A percentile compares a stretch with the other conserved stretches of the same genome.
phyloP scores from a whole-genome alignment of 2,888 invertebrate genomes.

The Seira musarum region DNA sequence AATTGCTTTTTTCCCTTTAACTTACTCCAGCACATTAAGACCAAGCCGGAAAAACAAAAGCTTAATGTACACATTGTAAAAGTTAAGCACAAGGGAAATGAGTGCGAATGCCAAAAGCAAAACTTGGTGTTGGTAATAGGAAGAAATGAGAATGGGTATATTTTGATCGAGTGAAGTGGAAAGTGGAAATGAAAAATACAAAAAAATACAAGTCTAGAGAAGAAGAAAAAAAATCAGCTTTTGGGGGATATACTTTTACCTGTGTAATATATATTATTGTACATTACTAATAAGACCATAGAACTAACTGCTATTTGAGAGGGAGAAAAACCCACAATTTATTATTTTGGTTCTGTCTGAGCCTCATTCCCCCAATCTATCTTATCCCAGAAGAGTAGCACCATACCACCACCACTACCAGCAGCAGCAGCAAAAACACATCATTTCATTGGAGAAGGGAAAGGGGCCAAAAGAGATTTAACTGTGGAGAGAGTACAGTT shows the following conservation, averaged over 20 bases:
- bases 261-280: conserved; percentile 1
- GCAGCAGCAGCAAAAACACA: neutral
- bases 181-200: conserved; percentile 7
- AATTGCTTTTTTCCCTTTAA: conserved; percentile 32
- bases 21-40: neutral
- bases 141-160: conserved; percentile 7
- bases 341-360: conserved; percentile 63
- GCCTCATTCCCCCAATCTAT: conserved; percentile 63
- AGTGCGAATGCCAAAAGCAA: conserved; percentile 57
- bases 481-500: conserved; percentile 43
- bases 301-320: conserved; percentile 53
- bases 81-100: conserved; percentile 53
- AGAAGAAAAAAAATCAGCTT: neutral
- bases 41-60: conserved; percentile 21
- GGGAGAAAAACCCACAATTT: conserved; percentile 67
- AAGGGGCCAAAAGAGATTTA: conserved; percentile 24
- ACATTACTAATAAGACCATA: conserved; percentile 50
- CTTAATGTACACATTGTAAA: conserved; percentile 46
- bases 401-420: neutral
- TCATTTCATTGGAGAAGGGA: neutral
- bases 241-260: neutral
- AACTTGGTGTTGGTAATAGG: conserved; percentile 4
- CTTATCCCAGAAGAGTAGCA: conserved; percentile 47
- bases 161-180: conserved; percentile 4
- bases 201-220: neutral